phyloP scores from a whole-genome alignment of 2,797 vertebrate species.

The Oophaga sylvatica region DNA sequence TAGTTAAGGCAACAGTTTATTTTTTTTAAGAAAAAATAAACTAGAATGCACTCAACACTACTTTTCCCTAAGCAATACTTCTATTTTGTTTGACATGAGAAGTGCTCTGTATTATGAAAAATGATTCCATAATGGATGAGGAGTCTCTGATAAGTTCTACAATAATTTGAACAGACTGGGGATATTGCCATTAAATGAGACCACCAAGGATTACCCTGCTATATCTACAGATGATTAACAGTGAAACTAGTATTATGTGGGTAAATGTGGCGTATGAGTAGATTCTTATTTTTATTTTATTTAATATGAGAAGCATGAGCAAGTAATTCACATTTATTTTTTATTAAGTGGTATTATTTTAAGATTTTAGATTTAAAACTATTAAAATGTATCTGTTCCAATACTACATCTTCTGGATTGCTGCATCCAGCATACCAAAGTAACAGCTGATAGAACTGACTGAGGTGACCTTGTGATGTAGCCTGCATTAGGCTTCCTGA shows the following conservation, averaged over 20 bases:
- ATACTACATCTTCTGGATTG: not conserved
- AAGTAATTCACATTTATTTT: constrained; percentile 24
- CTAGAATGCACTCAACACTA: constrained; percentile 76
- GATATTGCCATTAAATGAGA: constrained; percentile 75
- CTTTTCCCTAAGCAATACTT: constrained; percentile 74
- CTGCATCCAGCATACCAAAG: not conserved
- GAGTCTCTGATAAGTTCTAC: constrained; percentile 74
- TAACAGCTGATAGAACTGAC: not conserved
- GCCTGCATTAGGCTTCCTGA: not conserved
- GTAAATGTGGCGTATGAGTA: constrained; percentile 9
- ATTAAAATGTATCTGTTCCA: not conserved
- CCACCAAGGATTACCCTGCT: constrained; percentile 75
- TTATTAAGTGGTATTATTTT: not conserved
- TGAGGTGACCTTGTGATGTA: not conserved
- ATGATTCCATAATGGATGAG: constrained; percentile 84
- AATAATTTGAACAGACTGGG: constrained; percentile 70
- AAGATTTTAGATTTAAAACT: not conserved
- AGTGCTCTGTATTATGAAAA: constrained; percentile 85
- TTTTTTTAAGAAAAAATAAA: constrained; percentile 92
- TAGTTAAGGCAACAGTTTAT: constrained; percentile 93
- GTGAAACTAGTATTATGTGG: constrained; percentile 27
- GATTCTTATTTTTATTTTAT: constrained; percentile 6
- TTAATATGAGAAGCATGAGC: constrained; percentile 1
- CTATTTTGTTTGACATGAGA: constrained; percentile 90
- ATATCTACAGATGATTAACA: constrained; percentile 57